These are phyloP conservation scores for Paedocypris micromegethes DNA, from an alignment of 2,797 vertebrate genomes.

Conservation along the genomic window DNA sequence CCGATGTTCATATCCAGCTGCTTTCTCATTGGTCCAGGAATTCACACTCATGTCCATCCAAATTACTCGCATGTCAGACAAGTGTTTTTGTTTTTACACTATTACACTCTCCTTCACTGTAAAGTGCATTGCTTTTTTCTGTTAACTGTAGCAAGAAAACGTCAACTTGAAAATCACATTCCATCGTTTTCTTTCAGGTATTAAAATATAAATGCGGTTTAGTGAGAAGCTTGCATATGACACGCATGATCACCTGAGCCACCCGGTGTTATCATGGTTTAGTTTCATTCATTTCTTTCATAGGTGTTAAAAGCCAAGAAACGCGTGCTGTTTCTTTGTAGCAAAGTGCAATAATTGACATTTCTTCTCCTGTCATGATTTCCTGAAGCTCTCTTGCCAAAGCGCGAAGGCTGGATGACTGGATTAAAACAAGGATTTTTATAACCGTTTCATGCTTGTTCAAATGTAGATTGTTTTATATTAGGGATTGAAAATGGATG, in stretches of 20 bases:
- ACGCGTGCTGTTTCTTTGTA: slow-evolving; percentile 33
- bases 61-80: too few relatives aligned
- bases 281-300: not conserved
- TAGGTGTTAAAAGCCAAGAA: slow-evolving; percentile 18
- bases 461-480: slow-evolving; percentile 47
- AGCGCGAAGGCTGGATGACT: slow-evolving; percentile 26
- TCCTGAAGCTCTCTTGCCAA: slow-evolving; percentile 39
- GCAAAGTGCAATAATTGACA: slow-evolving; percentile 30
- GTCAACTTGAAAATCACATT: too few relatives aligned
- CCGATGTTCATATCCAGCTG: too few relatives aligned
- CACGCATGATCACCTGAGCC: slow-evolving; percentile 31
- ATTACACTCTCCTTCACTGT: not conserved
- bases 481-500: slow-evolving; percentile 23
- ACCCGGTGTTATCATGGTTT: slow-evolving; percentile 9
- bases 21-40: too few relatives aligned
- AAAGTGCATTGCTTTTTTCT: slow-evolving; percentile 6
- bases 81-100: too few relatives aligned
- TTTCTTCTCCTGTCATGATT: slow-evolving; percentile 26
- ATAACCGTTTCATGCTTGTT: slow-evolving; percentile 35
- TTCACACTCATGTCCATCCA: too few relatives aligned
- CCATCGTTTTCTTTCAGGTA: not conserved
- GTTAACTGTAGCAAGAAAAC: not conserved
- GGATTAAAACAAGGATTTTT: slow-evolving; percentile 39
- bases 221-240: slow-evolving; percentile 18
- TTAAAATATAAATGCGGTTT: slow-evolving; percentile 5